These are phyloP conservation scores for Parazoanthus darwini DNA, from an alignment of 92 coral and sea anemone genomes.

Conservation along the genomic window DNA sequence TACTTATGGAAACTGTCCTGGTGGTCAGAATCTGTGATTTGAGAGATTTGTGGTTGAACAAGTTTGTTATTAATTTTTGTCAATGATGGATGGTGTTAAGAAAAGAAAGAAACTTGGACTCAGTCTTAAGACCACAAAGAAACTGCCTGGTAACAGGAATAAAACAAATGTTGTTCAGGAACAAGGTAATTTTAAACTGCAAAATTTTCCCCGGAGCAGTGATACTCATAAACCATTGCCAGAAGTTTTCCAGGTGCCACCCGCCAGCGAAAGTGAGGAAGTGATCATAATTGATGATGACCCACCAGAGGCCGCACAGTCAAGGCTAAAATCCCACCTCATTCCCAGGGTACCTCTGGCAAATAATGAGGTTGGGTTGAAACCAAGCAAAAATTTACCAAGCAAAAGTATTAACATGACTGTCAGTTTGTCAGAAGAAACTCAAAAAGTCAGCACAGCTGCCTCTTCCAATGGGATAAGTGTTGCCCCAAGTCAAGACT, in stretches of 20 bases:
- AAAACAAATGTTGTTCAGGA: background rate
- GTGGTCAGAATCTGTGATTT: too few species aligned
- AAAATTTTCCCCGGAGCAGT: background rate
- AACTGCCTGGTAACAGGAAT: conserved; percentile 4
- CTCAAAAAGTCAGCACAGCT: background rate
- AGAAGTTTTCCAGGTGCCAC: background rate
- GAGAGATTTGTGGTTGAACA: too few species aligned
- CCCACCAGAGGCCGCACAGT: background rate
- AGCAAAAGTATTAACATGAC: background rate
- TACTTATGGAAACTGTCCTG: too few species aligned
- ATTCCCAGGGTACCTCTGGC: background rate
- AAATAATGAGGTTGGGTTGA: background rate
- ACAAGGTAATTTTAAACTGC: background rate
- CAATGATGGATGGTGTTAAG: conserved; percentile 24
- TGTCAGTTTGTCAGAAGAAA: background rate
- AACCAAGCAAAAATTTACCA: background rate
- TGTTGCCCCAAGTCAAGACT: background rate
- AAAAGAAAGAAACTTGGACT: conserved; percentile 38
- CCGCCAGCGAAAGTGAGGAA: background rate
- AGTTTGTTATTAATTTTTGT: background rate
- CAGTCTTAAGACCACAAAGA: conserved; percentile 37
- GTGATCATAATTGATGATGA: conserved; percentile 24
- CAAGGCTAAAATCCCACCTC: background rate
- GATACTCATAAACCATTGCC: conserved; percentile 12
- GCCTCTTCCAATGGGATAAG: background rate